Conservation (phyloP, 2,797 vertebrate genomes). For the Perodicticus potto region DNA sequence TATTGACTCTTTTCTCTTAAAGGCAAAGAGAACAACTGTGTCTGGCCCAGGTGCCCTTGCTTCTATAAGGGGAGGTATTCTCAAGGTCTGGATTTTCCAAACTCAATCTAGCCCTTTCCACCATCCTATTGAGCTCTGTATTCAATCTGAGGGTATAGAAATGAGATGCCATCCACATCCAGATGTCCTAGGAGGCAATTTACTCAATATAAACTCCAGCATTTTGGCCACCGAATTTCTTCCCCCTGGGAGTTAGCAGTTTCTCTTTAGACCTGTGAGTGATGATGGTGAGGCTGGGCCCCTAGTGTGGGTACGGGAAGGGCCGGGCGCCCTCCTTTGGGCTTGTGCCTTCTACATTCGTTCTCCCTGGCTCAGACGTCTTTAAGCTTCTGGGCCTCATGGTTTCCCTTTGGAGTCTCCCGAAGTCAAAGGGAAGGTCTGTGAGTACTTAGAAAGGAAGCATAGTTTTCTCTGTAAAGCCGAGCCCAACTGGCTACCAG, state of each 20-base stretch:
- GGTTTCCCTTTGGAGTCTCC: background rate
- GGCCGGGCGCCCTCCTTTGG: fast-evolving
- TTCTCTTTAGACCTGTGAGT: background rate
- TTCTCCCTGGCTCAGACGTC: background rate
- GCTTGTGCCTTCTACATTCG: background rate
- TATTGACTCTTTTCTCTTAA: background rate
- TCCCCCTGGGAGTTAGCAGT: background rate
- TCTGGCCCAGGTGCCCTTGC: background rate
- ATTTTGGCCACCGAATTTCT: background rate
- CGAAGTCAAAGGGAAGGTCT: background rate
- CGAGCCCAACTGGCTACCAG: background rate
- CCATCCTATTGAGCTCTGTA: too few species aligned
- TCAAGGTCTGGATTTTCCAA: background rate
- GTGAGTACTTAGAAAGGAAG: background rate
- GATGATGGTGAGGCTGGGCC: background rate
- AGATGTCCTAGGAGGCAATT: background rate
- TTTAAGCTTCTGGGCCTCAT: background rate
- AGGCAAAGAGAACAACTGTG: background rate
- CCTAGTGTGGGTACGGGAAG: background rate
- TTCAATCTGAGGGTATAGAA: background rate
- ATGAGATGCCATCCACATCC: too few species aligned
- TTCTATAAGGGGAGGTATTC: background rate
- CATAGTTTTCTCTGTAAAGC: background rate
- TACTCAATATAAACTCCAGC: background rate
- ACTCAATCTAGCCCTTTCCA: fast-evolving